Base-by-base conservation (phyloP, 2,113 vertebrate species). In the Capreolus pygargus region DNA sequence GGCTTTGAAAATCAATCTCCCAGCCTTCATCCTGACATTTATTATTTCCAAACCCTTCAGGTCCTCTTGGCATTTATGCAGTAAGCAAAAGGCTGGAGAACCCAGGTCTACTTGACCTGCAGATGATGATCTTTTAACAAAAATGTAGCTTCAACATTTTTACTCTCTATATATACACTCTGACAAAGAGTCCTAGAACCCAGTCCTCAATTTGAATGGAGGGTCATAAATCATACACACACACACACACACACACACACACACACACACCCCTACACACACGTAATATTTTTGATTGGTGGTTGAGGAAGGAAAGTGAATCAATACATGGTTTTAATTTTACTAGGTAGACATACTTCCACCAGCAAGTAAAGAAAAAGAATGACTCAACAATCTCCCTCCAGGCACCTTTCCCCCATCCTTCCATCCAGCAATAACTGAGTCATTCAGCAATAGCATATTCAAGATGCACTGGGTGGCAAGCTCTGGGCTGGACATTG, bases 1-100 rank as follows among this genome's bases (percentile, higher is more conserved):
- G 36, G 81, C 84, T 95, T 95, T 97, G 82, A 94, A 98, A 96
- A 97, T 97, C 96, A 95, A 91, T 92, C 85, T 97, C 45, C 52
- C 83, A 33, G 55, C 60, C 93, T 97, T 96, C 60, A 17, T 91
- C 88, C 55, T 95, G 81, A 95, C 76, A 95, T 90, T 83, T 96
- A 89, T 87, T 61, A 95, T 86, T 95, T 96, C 97, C 94, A 91
- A 96, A 90, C n/a, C 52, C 82, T 64, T 90, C 61, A 36, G 54
- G 61, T 94, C 33, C 30, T 45, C 61, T 90, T 54, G 78, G 87
- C 55, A 90, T 95, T 81, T 92, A 61, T 58, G 87, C 45, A 86
- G 39, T 86, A 89, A 94, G 60, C 60, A 33, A 85, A 89, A 95
- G 76, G 39, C 17, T 39, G 25, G 76, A 79, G 54, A 94, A 92